Conservation (phyloP, 2,888 invertebrate species). For the Drosophila subsilvestris region DNA sequence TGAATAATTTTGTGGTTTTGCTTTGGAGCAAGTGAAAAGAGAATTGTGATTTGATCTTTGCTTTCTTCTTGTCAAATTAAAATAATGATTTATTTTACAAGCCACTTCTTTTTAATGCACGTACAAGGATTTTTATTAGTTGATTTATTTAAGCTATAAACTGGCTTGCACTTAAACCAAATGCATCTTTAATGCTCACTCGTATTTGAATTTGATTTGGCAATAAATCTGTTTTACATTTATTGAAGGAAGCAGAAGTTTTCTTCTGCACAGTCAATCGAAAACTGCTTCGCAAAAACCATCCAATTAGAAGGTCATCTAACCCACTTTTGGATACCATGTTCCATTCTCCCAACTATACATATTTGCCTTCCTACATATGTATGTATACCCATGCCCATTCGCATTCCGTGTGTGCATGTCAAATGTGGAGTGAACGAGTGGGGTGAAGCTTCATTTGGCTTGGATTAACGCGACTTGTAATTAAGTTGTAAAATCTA, state of each 20-base stretch:
- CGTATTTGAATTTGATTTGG: not conserved
- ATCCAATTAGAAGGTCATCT: constrained; percentile 45
- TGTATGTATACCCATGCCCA: too few species aligned
- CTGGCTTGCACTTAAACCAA: not conserved
- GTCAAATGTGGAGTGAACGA: constrained; percentile 41
- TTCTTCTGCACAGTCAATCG: not conserved
- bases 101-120: not conserved
- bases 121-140: not conserved
- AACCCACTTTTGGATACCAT: constrained; percentile 48
- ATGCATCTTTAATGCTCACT: not conserved
- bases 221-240: not conserved
- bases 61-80: not conserved
- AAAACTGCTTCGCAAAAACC: constrained; percentile 12
- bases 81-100: not conserved
- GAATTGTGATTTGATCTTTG: not conserved
- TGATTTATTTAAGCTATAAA: not conserved
- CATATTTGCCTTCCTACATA: not conserved
- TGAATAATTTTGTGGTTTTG: constrained; percentile 10
- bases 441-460: constrained; percentile 66
- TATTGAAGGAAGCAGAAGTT: not conserved
- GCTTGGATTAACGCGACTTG: constrained; percentile 59
- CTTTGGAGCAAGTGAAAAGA: not conserved
- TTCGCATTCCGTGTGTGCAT: constrained; percentile 19
- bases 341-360: constrained; percentile 20
- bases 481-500: constrained; percentile 76